A percentile compares a stretch with the other conserved stretches of the same genome.
Conservation (phyloP, 2,888 invertebrate species). For the Liposcelis brunnea region DNA sequence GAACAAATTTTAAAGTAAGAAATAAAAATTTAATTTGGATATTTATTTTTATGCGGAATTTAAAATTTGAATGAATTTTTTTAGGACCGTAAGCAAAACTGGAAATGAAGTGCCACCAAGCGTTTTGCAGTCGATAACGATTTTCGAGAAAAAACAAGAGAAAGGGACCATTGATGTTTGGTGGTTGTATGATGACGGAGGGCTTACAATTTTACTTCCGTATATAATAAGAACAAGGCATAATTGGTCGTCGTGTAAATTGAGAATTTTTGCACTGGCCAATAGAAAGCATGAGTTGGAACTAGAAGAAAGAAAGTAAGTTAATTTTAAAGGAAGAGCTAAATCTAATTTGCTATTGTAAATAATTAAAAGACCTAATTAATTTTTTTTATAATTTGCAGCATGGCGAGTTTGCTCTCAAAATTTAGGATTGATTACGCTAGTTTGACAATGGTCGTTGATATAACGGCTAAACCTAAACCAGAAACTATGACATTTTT, state of each 20-base stretch:
- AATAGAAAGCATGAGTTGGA: conserved; percentile 61
- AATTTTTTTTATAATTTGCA: conserved; percentile 27
- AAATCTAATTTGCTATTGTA: too few species aligned
- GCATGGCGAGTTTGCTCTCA: conserved; percentile 80
- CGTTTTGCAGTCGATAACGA: conserved; percentile 47
- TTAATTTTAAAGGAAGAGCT: conserved; percentile 14
- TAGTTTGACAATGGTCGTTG: conserved; percentile 78
- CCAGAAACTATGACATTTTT: conserved; percentile 56
- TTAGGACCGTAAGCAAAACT: conserved; percentile 30
- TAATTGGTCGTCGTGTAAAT: conserved; percentile 58
- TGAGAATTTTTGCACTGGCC: conserved; percentile 68
- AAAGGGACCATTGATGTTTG: conserved; percentile 80
- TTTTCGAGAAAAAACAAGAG: conserved; percentile 61
- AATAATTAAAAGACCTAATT: not conserved
- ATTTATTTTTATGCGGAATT: not conserved
- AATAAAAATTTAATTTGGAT: conserved; percentile 9
- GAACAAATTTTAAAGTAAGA: conserved; percentile 16
- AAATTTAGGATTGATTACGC: conserved; percentile 93
- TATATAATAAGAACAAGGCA: conserved; percentile 68
- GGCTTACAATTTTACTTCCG: conserved; percentile 63
- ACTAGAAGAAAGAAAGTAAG: conserved; percentile 71
- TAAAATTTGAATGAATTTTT: not conserved
- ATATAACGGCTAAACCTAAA: conserved; percentile 67
- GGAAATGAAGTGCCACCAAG: conserved; percentile 43
- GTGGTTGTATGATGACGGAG: conserved; percentile 93